phyloP scores from a whole-genome alignment of 2,888 invertebrate genomes.

The Aleiodes alternator region DNA sequence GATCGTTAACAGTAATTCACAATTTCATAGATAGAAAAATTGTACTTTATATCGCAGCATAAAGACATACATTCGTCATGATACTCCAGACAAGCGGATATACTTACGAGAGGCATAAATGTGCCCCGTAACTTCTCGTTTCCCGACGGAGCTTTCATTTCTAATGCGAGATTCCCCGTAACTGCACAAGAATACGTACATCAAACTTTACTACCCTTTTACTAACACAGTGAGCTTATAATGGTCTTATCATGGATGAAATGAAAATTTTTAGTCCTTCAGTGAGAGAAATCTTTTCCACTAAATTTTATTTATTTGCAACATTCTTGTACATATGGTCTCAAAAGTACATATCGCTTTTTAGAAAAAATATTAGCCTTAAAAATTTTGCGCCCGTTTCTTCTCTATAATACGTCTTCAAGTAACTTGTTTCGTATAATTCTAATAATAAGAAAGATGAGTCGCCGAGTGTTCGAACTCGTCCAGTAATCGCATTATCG shows the following conservation, averaged over 20 bases:
- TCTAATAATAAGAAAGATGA: too few relatives aligned
- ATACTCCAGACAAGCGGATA: conserved; percentile 71
- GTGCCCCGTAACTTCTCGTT: conserved; percentile 63
- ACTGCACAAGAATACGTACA: conserved; percentile 61
- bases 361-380: too few relatives aligned
- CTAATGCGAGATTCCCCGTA: conserved; percentile 55
- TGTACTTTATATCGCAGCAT: conserved; percentile 45
- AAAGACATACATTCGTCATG: conserved; percentile 71
- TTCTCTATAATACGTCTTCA: too few relatives aligned
- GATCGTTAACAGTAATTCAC: conserved; percentile 54
- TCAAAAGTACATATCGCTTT: too few relatives aligned
- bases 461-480: too few relatives aligned
- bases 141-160: conserved; percentile 60
- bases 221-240: conserved; percentile 42
- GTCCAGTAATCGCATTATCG: too few relatives aligned
- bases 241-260: conserved; percentile 42
- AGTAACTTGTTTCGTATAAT: too few relatives aligned
- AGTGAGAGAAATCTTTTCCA: conserved; percentile 31
- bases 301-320: background rate
- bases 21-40: conserved; percentile 52
- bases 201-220: conserved; percentile 65
- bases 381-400: too few relatives aligned
- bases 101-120: conserved; percentile 64
- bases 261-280: conserved; percentile 37
- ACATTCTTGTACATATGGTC: too few relatives aligned